These are phyloP conservation scores for Mya arenaria DNA, from an alignment of 1,140 invertebrate genomes.

Conservation along the genomic window DNA sequence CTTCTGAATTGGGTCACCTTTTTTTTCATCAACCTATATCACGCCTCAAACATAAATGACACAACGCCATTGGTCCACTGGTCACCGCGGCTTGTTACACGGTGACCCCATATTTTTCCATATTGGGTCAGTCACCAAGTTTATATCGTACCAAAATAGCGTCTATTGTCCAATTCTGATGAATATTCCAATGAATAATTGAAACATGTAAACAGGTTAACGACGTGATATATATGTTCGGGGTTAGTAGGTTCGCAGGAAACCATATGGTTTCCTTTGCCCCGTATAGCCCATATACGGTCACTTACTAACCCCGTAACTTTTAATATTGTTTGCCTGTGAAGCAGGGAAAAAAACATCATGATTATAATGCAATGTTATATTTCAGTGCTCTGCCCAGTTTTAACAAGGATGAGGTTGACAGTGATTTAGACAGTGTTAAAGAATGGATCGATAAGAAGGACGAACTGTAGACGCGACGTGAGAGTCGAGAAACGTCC, in stretches of 20 bases:
- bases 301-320: background rate
- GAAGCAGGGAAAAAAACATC: background rate
- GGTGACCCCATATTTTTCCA: too few species aligned
- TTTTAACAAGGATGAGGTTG: slow-evolving; percentile 67
- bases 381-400: slow-evolving; percentile 67
- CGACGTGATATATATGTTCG: too few species aligned
- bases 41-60: too few species aligned
- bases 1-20: too few species aligned
- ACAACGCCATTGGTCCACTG: too few species aligned
- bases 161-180: too few species aligned
- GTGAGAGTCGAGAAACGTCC: too few species aligned
- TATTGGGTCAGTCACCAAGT: too few species aligned
- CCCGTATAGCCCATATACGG: background rate
- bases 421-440: slow-evolving; percentile 65
- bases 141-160: too few species aligned
- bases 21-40: too few species aligned
- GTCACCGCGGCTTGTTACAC: too few species aligned
- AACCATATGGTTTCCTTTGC: background rate
- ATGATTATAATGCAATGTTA: background rate
- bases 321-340: background rate
- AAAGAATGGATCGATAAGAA: slow-evolving; percentile 68
- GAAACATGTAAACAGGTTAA: background rate
- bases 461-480: slow-evolving; percentile 63
- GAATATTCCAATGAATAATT: background rate
- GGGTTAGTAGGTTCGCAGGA: background rate